These are phyloP conservation scores for Penaeus monodon DNA, from an alignment of 2,888 invertebrate species.

Conservation along the genomic window DNA sequence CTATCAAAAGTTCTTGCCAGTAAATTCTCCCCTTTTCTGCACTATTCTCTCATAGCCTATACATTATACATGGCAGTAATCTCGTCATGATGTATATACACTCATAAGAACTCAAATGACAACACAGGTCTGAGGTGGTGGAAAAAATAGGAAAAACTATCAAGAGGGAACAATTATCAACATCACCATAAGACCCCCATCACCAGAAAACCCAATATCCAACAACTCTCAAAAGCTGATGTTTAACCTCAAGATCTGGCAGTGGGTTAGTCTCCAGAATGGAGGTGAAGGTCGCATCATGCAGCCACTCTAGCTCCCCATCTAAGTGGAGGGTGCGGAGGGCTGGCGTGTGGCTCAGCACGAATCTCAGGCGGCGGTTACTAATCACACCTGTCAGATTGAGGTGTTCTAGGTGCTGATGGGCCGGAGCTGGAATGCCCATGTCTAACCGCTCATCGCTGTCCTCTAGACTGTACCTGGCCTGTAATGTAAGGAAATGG, in stretches of 20 bases:
- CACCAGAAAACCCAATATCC: no score
- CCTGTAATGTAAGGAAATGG: slow-evolving; percentile 20
- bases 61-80: no score
- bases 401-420: slow-evolving; percentile 51
- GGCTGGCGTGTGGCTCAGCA: slow-evolving; percentile 48
- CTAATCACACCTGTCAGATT: slow-evolving; percentile 55
- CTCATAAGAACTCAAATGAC: no score
- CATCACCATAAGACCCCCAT: no score
- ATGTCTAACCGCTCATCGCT: slow-evolving; percentile 60
- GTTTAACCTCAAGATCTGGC: slow-evolving; percentile 51
- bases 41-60: no score
- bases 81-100: no score
- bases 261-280: slow-evolving; percentile 39
- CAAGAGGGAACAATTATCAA: no score
- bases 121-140: no score
- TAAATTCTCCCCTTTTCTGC: no score
- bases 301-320: slow-evolving; percentile 63
- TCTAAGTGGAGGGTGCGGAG: slow-evolving; percentile 51
- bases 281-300: slow-evolving; percentile 56
- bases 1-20: no score
- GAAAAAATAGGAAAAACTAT: no score
- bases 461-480: slow-evolving; percentile 52
- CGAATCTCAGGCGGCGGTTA: slow-evolving; percentile 44
- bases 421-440: slow-evolving; percentile 39
- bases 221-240: not conserved